Evolutionary conservation across 2,113 vertebrate genomes (phyloP).

Genomic region (Progne subis): DNA sequence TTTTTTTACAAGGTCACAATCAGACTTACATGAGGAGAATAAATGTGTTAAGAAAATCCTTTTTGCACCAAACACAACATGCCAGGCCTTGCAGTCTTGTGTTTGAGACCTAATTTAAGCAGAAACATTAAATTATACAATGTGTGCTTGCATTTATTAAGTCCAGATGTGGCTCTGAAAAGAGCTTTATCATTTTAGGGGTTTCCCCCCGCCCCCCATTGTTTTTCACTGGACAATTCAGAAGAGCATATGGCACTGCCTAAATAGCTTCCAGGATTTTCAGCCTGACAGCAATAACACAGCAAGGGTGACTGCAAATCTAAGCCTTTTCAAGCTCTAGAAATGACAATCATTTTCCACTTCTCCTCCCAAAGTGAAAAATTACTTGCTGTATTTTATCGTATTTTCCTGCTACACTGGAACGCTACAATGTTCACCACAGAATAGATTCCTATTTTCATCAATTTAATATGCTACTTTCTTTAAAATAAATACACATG

Average conservation of each 20-base stretch:
- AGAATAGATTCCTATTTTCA: neutral
- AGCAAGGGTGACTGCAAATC: neutral
- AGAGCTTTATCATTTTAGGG: neutral
- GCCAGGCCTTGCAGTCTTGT: neutral
- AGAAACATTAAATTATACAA: neutral
- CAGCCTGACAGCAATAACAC: neutral
- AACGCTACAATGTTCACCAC: neutral
- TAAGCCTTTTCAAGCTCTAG: neutral
- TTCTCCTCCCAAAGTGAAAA: neutral
- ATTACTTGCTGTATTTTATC: neutral
- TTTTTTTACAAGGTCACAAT: neutral
- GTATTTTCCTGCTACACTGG: neutral
- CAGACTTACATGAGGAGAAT: neutral
- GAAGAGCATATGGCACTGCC: constrained; percentile 10
- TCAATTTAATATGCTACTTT: neutral
- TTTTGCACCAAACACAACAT: neutral
- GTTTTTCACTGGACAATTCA: neutral
- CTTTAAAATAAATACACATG: neutral
- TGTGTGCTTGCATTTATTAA: neutral
- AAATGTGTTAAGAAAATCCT: neutral
- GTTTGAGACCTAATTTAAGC: neutral
- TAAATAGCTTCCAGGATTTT: constrained; percentile 19
- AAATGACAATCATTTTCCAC: neutral
- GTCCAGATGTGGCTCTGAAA: constrained; percentile 8
- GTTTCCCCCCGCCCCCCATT: neutral